Evolutionary conservation across 2,888 invertebrate species (phyloP).

Genomic region (Pterostichus niger): DNA sequence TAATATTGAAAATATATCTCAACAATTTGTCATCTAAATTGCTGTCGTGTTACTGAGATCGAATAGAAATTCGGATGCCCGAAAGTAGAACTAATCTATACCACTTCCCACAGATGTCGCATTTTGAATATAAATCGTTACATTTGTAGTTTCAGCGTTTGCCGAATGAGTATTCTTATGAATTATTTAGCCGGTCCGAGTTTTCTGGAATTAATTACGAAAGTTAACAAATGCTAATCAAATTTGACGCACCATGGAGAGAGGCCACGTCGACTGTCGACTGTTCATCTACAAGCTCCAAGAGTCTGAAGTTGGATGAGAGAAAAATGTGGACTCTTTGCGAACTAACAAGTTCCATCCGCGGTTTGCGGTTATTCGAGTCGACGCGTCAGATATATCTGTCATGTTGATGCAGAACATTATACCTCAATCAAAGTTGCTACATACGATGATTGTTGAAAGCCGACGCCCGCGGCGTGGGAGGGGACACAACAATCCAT

Average conservation of each 20-base stretch:
- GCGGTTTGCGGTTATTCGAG: conserved; percentile 68
- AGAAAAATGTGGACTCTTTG: conserved; percentile 6
- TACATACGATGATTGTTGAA: conserved; percentile 69
- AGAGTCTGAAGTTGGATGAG: neutral
- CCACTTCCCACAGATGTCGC: conserved; percentile 49
- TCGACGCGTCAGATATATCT: conserved; percentile 69
- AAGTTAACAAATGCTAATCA: conserved; percentile 52
- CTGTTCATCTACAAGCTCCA: conserved; percentile 12
- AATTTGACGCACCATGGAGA: conserved; percentile 35
- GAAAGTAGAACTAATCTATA: conserved; percentile 50
- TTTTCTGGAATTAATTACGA: conserved; percentile 55
- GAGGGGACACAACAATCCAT: conserved; percentile 68
- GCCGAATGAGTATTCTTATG: conserved; percentile 51
- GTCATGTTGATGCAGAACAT: conserved; percentile 69
- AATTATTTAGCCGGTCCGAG: conserved; percentile 42
- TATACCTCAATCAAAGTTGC: conserved; percentile 68
- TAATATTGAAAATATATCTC: conserved; percentile 48
- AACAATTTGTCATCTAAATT: conserved; percentile 49
- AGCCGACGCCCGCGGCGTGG: conserved; percentile 32
- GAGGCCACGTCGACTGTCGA: conserved; percentile 13
- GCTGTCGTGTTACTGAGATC: conserved; percentile 37
- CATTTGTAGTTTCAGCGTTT: conserved; percentile 51
- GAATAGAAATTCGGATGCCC: conserved; percentile 40
- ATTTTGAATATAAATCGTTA: conserved; percentile 54
- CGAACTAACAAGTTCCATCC: conserved; percentile 68